Base-by-base conservation (phyloP, 2,888 invertebrate species). In the Sipha maydis region DNA sequence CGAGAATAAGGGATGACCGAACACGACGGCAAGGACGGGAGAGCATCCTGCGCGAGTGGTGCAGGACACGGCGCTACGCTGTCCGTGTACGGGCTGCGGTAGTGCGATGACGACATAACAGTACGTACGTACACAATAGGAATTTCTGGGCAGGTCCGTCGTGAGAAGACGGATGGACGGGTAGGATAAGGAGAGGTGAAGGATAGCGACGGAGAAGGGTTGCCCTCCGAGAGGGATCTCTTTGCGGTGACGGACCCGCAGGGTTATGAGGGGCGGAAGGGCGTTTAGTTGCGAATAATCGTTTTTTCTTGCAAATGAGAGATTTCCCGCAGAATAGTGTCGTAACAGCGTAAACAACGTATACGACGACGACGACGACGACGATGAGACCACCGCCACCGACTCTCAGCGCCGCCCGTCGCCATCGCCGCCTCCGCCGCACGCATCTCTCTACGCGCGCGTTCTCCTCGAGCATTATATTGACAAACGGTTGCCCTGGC, bases 401-500 rank as follows among this genome's bases (percentile, higher is more conserved):
- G 31, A 17, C 78, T 28, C 78, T 48, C 48, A 48, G 48, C 78
- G 9, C 56, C 25, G 48, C 38, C 41, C 3, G 21, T 1, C 31
- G 11, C 28, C 69, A 14, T 5, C 31, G 71, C 73, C 73, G 25
- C 38, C 41, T 19, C 25, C 34, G 17, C 69, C 69, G 69, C 28
- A 28, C 71, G 14, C 54, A 54, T 73, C n/a, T 34, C 73, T 38
- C 54, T 34, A 28, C n/a, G 73, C 21, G n/a, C 31, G 38, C 61
- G 31, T 48, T 41, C 17, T 41, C 48, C 28, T 9, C 17, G 19
- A 69, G 34, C 73, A 21, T 54, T 56, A 38, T 77, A 86, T 86
- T 67, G 88, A 82, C 82, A 80, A 80, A 86, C 86, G 79, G 88
- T 88, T 82, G 67, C 80, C 88, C 76, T 88, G 80, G 82, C 67